These are phyloP conservation scores for Leuciscus waleckii DNA, from an alignment of 2,797 vertebrate species.

Conservation along the genomic window DNA sequence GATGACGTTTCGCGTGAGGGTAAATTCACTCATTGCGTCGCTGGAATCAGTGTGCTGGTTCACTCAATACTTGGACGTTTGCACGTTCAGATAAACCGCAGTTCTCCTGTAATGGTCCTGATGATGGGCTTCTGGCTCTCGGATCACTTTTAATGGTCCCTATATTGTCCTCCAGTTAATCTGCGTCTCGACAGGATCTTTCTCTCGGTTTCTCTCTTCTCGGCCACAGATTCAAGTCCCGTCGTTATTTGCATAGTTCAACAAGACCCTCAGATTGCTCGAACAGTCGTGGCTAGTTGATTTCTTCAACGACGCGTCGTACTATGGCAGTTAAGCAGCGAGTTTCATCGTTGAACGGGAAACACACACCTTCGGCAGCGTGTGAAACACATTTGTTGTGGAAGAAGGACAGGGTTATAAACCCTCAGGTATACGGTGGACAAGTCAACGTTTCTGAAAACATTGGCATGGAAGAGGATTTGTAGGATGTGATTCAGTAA, in stretches of 20 bases:
- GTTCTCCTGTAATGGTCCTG: conserved; percentile 17
- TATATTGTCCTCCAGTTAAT: conserved; percentile 51
- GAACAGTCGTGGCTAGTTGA: background rate
- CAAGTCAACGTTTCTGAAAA: conserved; percentile 11
- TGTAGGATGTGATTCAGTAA: background rate
- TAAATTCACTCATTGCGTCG: conserved; percentile 23
- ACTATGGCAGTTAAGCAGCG: background rate
- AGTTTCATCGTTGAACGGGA: background rate
- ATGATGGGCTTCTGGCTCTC: conserved; percentile 43
- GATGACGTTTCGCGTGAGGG: background rate
- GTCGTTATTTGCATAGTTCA: background rate
- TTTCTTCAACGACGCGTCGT: background rate
- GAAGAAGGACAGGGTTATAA: conserved; percentile 11
- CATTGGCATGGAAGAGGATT: background rate
- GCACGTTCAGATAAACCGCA: conserved; percentile 44
- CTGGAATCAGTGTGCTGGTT: conserved; percentile 15
- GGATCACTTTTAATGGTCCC: conserved; percentile 37
- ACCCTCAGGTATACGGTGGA: background rate
- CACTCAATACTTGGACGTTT: conserved; percentile 28
- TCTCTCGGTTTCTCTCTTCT: conserved; percentile 21
- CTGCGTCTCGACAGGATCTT: conserved; percentile 42
- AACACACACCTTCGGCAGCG: conserved; percentile 55
- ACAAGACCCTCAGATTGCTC: background rate
- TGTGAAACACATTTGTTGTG: conserved; percentile 71
- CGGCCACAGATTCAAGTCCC: background rate